phyloP scores from a whole-genome alignment of 1,140 invertebrate species.

The Bombus superbus region DNA sequence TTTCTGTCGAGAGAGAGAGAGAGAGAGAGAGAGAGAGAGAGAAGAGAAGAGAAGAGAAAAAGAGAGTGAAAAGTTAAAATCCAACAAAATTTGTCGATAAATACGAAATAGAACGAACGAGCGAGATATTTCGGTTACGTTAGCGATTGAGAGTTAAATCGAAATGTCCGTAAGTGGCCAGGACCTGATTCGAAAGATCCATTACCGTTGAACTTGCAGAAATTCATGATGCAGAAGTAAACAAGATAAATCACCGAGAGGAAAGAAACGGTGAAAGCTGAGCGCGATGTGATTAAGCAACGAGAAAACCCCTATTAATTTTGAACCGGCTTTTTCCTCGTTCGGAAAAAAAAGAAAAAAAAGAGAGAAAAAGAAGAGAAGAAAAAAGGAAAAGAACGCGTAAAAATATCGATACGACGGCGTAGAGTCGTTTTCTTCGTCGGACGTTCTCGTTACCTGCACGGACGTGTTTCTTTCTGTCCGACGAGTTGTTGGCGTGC shows the following conservation, averaged over 20 bases:
- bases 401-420: not conserved
- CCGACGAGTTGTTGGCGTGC: not conserved
- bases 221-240: not conserved
- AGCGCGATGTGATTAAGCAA: not conserved
- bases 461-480: no score
- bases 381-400: not conserved
- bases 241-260: not conserved
- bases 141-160: not conserved
- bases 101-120: not conserved
- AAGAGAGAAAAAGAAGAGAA: no score
- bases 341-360: no score
- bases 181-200: not conserved
- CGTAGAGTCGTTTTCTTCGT: not conserved
- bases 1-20: no score
- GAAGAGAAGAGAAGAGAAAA: no score
- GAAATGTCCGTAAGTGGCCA: not conserved
- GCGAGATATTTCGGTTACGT: not conserved
- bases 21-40: rapidly evolving
- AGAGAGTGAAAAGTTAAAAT: no score
- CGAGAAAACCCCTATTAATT: not conserved
- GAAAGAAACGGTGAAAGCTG: conserved; percentile 15
- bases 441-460: not conserved
- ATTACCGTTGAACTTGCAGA: not conserved
- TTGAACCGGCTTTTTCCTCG: not conserved
- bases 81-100: no score